Base-by-base conservation (phyloP, 2,113 vertebrate species). In the Smithornis capensis region DNA sequence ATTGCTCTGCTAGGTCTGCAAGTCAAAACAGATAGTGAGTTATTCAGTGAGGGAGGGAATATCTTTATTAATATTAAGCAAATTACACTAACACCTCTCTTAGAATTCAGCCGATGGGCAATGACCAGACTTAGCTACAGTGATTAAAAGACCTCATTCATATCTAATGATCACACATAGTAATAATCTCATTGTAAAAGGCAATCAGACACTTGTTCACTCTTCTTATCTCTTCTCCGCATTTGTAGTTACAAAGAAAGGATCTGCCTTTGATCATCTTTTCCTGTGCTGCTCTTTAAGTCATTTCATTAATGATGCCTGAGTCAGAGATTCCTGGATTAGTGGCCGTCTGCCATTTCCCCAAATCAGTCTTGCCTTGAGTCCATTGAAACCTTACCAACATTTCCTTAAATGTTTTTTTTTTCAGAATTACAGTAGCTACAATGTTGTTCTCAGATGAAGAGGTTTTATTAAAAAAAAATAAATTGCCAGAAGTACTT, bases 111-210 rank as follows among this genome's bases (percentile, higher is more conserved):
- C 44, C 1, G 1, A 69, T 88, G 53, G 59, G 74, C 85, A 88
- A 59, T 59, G 90, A 55, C 63, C 82, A 85, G 87, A 67, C 33
- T n/a, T 47, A 85, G 67, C 63, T 59, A 57, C 63, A 90, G 55
- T 88, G 88, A 95, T 95, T 95, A 93, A 92, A 96, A 94, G 90
- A 67, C 55, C 19, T 93, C 68, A 83, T 95, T 90, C 82, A 88
- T 94, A 95, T 86, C 85, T 93, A 70, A 93, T 86, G 75, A 90
- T 95, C 83, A 88, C 63, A 88, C 25, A 73, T 21, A 90, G 50
- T 83, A 95, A 92, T 95, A 89, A 87, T 47, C 45, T 83, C 82
- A 90, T 86, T 95, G 90, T 93, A 90, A 91, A 87, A 96, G 52
- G 87, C 78, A 95, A 94, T 95, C 87, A 91, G 82, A 83, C 63